Base-by-base conservation (phyloP, 2,113 vertebrate species). In the Cephalopholis sonnerati region DNA sequence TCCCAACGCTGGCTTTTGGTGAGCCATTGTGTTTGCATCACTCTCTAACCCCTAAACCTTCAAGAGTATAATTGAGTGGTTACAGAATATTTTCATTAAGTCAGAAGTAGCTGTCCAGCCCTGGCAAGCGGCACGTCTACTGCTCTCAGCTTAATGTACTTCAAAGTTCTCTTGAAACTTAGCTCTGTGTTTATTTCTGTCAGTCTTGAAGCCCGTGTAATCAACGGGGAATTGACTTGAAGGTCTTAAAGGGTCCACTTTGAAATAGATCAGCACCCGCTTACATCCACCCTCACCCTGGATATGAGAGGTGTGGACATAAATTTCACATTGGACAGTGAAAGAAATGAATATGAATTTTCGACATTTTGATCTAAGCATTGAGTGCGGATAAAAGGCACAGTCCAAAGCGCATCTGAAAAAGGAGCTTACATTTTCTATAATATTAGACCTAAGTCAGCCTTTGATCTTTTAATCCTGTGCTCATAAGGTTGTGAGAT, bases 391-490 rank as follows among this genome's bases (percentile, higher is more conserved):
- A 93, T 94, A 91, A 94, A 95, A 92, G 90, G 84, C 89, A 68
- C 66, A 90, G 92, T 91, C 88, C 92, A 91, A 90, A 92, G 91
- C 93, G 93, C 93, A 92, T 93, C 95, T 95, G 94, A 95, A 95
- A 93, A 94, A 93, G 91, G 95, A 94, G 96, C 95, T 96, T 96
- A 97, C 93, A 94, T 96, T 95, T 94, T 96, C 96, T 97, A 96
- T 97, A 96, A 96, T 93, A 94, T 95, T 96, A 96, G 96, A 96
- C 96, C 86, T 96, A 96, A 96, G 96, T 96, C 97, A 90, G 93
- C 95, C 97, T 99, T 98, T 98, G 97, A 99, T 99, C 97, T 97
- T 96, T 96, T 98, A 98, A 99, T 99, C 97, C 97, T 85, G 93
- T 94, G 94, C 97, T 97, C 96, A 97, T 97, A 97, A 97, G 96